A percentile compares a stretch with the other conserved stretches of the same genome.
phyloP scores from a whole-genome alignment of 2,888 invertebrate species.

The Hyposoter dolosus region DNA sequence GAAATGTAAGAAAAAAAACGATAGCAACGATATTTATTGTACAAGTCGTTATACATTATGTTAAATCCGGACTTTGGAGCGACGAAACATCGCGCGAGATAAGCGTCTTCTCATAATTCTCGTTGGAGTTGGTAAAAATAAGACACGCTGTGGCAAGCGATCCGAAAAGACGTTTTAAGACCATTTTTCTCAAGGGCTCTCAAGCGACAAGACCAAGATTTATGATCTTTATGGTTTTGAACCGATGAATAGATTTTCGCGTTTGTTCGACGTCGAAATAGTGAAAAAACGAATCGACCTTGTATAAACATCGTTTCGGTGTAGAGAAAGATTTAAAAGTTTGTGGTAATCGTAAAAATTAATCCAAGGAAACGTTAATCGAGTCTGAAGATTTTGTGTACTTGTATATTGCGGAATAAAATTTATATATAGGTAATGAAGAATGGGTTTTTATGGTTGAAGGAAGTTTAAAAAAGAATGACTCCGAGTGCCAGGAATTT shows the following conservation, averaged over 20 bases:
- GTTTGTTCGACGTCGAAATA: background rate
- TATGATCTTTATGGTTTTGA: slow-evolving; percentile 23
- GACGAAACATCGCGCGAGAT: slow-evolving; percentile 51
- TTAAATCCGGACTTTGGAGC: slow-evolving; percentile 32
- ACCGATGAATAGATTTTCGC: slow-evolving; percentile 28
- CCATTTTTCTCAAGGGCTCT: slow-evolving; percentile 47
- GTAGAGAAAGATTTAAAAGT: background rate
- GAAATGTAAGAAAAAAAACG: slow-evolving; percentile 42
- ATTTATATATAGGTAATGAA: slow-evolving; percentile 3
- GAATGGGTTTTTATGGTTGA: slow-evolving; percentile 40
- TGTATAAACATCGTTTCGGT: background rate
- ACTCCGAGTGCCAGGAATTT: slow-evolving; percentile 44
- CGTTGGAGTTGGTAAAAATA: slow-evolving; percentile 53
- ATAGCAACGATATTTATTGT: slow-evolving; percentile 62
- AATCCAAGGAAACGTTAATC: background rate
- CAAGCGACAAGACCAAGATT: slow-evolving; percentile 36
- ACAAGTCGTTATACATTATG: slow-evolving; percentile 40
- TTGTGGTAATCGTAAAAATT: background rate
- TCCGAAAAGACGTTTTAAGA: slow-evolving; percentile 51
- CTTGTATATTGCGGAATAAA: background rate
- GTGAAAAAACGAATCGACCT: slow-evolving; percentile 4
- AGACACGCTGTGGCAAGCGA: slow-evolving; percentile 39
- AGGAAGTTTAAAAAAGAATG: background rate
- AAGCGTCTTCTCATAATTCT: slow-evolving; percentile 58
- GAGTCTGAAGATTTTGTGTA: background rate